These are phyloP conservation scores for Sturnus vulgaris DNA, from an alignment of 2,113 vertebrate species.

Conservation along the genomic window DNA sequence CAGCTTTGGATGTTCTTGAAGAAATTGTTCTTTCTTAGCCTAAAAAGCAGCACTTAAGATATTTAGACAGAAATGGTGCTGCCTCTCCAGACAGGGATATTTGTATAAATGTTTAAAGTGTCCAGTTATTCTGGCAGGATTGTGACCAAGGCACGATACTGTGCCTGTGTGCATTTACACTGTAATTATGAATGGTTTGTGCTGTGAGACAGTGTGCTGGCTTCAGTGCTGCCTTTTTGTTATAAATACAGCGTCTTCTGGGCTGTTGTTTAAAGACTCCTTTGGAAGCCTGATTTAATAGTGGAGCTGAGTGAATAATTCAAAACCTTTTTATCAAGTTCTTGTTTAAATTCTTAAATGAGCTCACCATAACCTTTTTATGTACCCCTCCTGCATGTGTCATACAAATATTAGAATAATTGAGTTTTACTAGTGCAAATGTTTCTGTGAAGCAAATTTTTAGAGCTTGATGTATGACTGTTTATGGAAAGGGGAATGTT, in stretches of 20 bases:
- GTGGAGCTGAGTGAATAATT: constrained; percentile 40
- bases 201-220: neutral
- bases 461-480: constrained; percentile 58
- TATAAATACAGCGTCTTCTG: neutral
- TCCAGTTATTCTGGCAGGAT: neutral
- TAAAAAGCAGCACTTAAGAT: neutral
- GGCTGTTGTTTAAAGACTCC: constrained; percentile 25
- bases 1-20: neutral
- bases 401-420: constrained; percentile 59
- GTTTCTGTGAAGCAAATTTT: constrained; percentile 56
- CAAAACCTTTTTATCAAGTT: constrained; percentile 39
- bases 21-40: neutral
- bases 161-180: neutral
- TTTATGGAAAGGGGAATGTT: constrained; percentile 47
- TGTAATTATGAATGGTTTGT: constrained; percentile 21
- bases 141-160: neutral
- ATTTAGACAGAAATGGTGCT: neutral
- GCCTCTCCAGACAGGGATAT: neutral
- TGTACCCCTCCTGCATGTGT: constrained; percentile 34
- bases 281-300: constrained; percentile 32
- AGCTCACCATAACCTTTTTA: constrained; percentile 56
- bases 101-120: neutral
- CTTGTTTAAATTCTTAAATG: constrained; percentile 62
- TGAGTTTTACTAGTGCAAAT: constrained; percentile 42
- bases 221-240: constrained; percentile 2